Conservation (phyloP, 2,888 invertebrate genomes). For the Onthophagus sagittarius region DNA sequence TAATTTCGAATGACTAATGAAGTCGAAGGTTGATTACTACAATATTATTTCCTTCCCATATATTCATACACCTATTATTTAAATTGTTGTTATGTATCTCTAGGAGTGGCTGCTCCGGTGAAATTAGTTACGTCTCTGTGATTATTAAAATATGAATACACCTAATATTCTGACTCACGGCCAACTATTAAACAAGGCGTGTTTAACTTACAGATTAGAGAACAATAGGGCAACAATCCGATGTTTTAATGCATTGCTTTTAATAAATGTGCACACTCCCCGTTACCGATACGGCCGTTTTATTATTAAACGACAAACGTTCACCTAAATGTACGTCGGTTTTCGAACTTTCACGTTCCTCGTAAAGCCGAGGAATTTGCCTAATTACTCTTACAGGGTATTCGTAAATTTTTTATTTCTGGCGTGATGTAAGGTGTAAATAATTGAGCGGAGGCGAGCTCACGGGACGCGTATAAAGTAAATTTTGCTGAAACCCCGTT, state of each 20-base stretch:
- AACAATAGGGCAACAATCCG: slow-evolving; percentile 1
- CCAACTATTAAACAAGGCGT: slow-evolving; percentile 6
- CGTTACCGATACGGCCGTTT: neutral
- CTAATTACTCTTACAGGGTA: neutral
- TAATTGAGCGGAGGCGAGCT: slow-evolving; percentile 8
- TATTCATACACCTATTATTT: neutral
- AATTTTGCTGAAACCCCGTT: slow-evolving; percentile 9
- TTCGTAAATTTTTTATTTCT: slow-evolving; percentile 3
- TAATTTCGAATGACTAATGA: neutral
- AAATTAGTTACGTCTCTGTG: slow-evolving; percentile 5
- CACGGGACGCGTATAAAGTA: slow-evolving; percentile 4
- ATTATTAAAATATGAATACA: slow-evolving; percentile 12
- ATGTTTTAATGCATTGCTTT: neutral
- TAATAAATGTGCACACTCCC: neutral
- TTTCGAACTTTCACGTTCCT: neutral
- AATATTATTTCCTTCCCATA: neutral
- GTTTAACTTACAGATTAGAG: neutral
- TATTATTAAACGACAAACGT: neutral
- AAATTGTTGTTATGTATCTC: neutral
- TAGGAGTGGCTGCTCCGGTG: neutral
- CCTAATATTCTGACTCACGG: slow-evolving; percentile 7
- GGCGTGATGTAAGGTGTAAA: slow-evolving; percentile 10
- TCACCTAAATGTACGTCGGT: neutral
- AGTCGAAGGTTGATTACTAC: neutral
- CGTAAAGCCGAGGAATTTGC: neutral